Evolutionary conservation across 1,140 invertebrate genomes (phyloP).

Genomic region (Solenopsis invicta): DNA sequence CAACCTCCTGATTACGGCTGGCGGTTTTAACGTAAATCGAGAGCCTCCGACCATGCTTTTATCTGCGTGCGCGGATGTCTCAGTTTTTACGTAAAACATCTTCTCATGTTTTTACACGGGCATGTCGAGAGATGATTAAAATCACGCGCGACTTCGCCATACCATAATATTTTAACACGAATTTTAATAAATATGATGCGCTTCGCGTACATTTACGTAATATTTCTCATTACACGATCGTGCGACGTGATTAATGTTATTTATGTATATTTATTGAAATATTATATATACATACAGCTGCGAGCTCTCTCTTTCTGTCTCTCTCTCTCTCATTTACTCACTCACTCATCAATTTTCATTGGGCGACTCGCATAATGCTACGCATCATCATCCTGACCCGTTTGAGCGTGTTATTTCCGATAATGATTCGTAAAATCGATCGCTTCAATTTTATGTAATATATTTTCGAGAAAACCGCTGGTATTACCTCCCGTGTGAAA

Average conservation of each 20-base stretch:
- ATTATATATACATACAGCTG: slow-evolving; percentile 12
- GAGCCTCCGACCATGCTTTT: not conserved
- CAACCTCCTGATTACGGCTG: slow-evolving; percentile 72
- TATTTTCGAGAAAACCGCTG: not conserved
- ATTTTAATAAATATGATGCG: slow-evolving; percentile 35
- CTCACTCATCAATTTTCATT: slow-evolving; percentile 36
- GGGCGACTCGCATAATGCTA: not conserved
- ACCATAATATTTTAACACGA: slow-evolving; percentile 46
- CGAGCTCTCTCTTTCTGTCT: not conserved
- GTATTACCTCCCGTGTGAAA: not conserved
- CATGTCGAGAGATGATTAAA: slow-evolving; percentile 41
- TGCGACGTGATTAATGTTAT: slow-evolving; percentile 47
- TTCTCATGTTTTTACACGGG: slow-evolving; percentile 26
- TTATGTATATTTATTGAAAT: slow-evolving; percentile 53
- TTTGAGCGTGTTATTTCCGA: slow-evolving; percentile 11
- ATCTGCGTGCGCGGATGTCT: slow-evolving; percentile 26
- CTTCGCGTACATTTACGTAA: slow-evolving; percentile 33
- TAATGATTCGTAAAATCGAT: slow-evolving; percentile 42
- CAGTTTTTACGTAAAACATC: slow-evolving; percentile 19
- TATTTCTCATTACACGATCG: slow-evolving; percentile 16
- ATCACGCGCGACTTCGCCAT: not conserved
- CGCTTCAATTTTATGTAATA: not conserved
- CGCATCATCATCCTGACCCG: not conserved
- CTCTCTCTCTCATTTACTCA: not conserved
- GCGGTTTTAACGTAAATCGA: slow-evolving; percentile 73